Evolutionary conservation across 64 coral and sea anemone genomes (phyloP), one percentile per base, ranked within the genome.

Genomic region (Actinia tenebrosa): DNA sequence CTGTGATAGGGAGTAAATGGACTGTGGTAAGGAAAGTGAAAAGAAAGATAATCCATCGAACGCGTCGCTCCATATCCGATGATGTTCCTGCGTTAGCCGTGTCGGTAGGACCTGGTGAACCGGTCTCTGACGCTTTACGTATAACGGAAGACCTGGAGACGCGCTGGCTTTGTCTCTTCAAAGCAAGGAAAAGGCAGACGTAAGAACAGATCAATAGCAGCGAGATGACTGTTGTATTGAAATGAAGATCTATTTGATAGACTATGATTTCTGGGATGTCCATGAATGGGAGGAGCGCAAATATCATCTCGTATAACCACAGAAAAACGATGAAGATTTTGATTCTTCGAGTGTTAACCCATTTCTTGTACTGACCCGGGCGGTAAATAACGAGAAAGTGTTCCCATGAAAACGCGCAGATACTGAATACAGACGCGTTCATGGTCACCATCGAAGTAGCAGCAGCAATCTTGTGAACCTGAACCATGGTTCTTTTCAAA

Each of bases 391-490:
- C 86, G 4, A 87, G 86, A 19, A 87, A 87, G 17, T 77, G 71
- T 16, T 87, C 77, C 77, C 77, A 80, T 0, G 87, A 88, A 19
- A 88, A 88, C 6, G 72, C 55, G 30, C 87, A 80, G 1, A 80
- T 45, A 45, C 87, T 88, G 53, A 88, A 80, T 20, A 88, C 62
- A n/a, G 87, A 88, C 10, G 58, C 87, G 44, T 88, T 88, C 87
- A 88, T 88, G 59, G 87, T 88, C 13, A 88, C 87, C 25, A 88
- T 88, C 17, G 87, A 88, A 56, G 80, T 62, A 4, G 87, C 87
- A 0, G 45, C 20, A 19, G 80, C 47, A 5, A 80, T n/a, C 13
- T 56, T 80, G 5, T 79, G 20, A 1, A 79, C 11, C 5, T 19
- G 0, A 44, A 58, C 10, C 8, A 27, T 1, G 19, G 54, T 42